Conservation (phyloP, 2,888 invertebrate species). For the Phaedon cochleariae region DNA sequence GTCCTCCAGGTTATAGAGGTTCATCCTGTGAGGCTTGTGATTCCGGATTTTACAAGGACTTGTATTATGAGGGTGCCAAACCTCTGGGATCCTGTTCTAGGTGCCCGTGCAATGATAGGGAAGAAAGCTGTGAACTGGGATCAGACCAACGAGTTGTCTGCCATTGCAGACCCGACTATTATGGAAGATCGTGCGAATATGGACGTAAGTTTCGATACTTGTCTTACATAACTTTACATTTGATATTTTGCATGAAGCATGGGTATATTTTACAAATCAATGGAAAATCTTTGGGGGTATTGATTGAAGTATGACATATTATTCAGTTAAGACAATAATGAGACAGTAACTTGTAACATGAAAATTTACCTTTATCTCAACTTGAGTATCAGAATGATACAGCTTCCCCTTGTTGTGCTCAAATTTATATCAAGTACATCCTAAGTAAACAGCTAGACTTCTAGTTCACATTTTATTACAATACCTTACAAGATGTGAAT, state of each 20-base stretch:
- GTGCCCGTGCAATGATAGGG: constrained; percentile 83
- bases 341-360: no score
- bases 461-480: no score
- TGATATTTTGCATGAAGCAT: not conserved
- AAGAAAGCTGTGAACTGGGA: constrained; percentile 70
- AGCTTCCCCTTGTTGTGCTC: no score
- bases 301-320: not conserved
- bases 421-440: no score
- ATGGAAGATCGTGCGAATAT: constrained; percentile 72
- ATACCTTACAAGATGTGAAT: no score
- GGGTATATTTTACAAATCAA: not conserved
- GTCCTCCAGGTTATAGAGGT: constrained; percentile 73
- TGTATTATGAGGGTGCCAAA: constrained; percentile 63
- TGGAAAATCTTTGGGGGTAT: no score
- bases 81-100: constrained; percentile 69
- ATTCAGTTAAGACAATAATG: no score
- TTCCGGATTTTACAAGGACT: constrained; percentile 76
- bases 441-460: no score
- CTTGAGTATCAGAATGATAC: no score
- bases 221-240: not conserved
- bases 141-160: constrained; percentile 71
- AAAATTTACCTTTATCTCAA: no score
- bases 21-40: constrained; percentile 85
- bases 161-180: constrained; percentile 74
- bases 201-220: constrained; percentile 44